Evolutionary conservation across 1,140 invertebrate species (phyloP), one percentile per base, ranked within the genome.

Genomic region (Lasioglossum albipes): DNA sequence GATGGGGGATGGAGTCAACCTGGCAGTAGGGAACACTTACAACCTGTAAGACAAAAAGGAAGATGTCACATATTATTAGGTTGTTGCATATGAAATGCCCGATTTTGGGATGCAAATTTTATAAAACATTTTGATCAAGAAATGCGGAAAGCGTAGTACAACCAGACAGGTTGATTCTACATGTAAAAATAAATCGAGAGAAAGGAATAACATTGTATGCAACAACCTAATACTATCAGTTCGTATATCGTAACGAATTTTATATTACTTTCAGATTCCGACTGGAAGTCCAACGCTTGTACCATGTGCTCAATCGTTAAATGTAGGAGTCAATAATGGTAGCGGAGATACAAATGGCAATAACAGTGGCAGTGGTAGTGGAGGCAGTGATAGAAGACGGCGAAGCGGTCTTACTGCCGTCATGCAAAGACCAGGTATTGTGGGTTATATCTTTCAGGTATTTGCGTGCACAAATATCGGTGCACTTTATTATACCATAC

Each of bases 401-500:
- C 94, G 96, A 68, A 96, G 96, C 49, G 97, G 97, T 81, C 93
- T 98, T 13, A 94, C 96, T 0, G 97, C 97, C 7, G 97, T 98
- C 1, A 97, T 97, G 81, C 97, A 98, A 91, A 93, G 97, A 86
- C 97, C 97, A 94, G 97, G 97, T 98, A 94, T 27, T 68, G 77
- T 82, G 49, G 41, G 67, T 80, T 77, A 78, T 77, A 18, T n/a
- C 2, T 70, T 57, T 70, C 45, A 78, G 49, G 59, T 79, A 79
- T 66, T 79, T 41, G 36, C 45, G 52, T 74, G 62, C 62, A 79
- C 71, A 74, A 49, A 54, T 20, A n/a, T 57, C 13, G 45, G 72
- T 59, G 77, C 71, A 79, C 77, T 36, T 74, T 79, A 74, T 74
- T 79, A 79, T 49, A 45, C 45, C 12, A 31, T 67, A 31, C 74